These are phyloP conservation scores for Galerucella nymphaeae DNA, from an alignment of 2,888 invertebrate genomes.

Conservation along the genomic window DNA sequence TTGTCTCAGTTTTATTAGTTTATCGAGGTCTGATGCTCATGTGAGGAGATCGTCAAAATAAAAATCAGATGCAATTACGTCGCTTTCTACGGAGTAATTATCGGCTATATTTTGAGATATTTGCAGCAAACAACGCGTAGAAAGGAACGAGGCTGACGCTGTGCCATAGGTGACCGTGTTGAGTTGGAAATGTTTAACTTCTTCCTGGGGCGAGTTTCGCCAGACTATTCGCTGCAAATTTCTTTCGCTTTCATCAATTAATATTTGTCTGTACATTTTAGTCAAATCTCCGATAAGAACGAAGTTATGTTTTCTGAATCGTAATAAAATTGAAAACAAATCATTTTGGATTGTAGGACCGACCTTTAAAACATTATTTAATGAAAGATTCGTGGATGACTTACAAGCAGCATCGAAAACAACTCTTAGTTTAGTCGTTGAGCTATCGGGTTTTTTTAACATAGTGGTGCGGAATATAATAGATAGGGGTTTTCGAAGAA, in stretches of 20 bases:
- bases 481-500: no score
- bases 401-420: no score
- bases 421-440: no score
- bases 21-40: not conserved
- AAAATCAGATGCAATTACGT: constrained; percentile 1
- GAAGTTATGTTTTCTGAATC: no score
- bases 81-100: not conserved
- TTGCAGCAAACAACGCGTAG: not conserved
- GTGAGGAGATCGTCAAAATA: no score
- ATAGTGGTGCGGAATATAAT: no score
- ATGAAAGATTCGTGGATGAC: no score
- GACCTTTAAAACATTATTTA: no score
- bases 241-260: not conserved
- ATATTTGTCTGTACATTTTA: not conserved
- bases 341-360: no score
- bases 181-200: not conserved
- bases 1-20: not conserved
- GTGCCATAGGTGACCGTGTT: not conserved
- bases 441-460: no score
- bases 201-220: not conserved
- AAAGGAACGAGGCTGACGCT: not conserved
- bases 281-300: no score
- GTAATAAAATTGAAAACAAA: no score
- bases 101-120: constrained; percentile 1
- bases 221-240: not conserved